Evolutionary conservation across 1,140 invertebrate genomes (phyloP), one percentile per base, ranked within the genome.

Genomic region (Caenorhabditis brenneri): DNA sequence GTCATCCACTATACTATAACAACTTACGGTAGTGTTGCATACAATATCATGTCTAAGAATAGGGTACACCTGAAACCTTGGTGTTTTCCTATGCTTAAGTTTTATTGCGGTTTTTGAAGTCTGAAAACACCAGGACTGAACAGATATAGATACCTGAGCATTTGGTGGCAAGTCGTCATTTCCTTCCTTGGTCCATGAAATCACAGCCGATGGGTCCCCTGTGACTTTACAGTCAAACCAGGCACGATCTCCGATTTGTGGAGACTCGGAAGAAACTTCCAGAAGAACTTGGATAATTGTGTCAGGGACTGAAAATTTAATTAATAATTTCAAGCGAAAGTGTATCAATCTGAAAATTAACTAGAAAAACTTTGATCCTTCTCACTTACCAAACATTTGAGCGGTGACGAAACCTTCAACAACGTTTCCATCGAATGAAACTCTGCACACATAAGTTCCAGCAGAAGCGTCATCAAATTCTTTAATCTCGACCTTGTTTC

Each of bases 231-330:
- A 90, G 49, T 90, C 89, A 22, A 90, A 81, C 89, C 89, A 90
- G 39, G 85, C 90, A 39, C 88, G 58, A 27, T 91, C 90, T 33
- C 90, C 90, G 15, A 89, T 82, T n/a, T 86, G 69, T 33, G 89
- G 87, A 15, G 83, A 88, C 42, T 91, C 89, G 24, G 86, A 79
- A 1, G 88, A 89, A 2, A 88, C 89, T 80, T 91, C 90, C 29
- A 90, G 42, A 16, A 88, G 51, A 1, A 90, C 89, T 86, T 90
- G 90, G 48, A 91, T 91, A 42, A 88, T 90, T 15, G 89, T 91
- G 55, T 90, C 89, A 22, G 89, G 89, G 10, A 90, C 89, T 89
- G 82, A 88, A 89, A 55, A 39, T 12, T n/a, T 16, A 6, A 65
- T 74, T 48, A 79, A 42, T 5, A 39, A 10, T 42, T 58, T 86